Base-by-base conservation (phyloP, 2,888 invertebrate genomes). In the Andrena dorsata region DNA sequence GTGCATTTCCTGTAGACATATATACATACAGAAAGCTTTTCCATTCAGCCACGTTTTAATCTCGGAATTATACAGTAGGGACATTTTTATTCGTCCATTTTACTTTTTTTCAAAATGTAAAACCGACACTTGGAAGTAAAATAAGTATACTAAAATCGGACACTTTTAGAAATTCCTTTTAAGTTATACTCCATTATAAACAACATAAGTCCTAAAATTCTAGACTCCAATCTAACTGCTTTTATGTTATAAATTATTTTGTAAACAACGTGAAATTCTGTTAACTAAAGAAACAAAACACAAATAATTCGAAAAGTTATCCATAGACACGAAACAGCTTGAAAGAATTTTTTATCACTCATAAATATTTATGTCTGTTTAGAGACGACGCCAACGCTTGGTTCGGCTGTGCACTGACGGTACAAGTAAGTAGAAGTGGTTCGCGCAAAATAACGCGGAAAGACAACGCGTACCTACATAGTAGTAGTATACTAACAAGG, bases 391-490 rank as follows among this genome's bases (percentile, higher is more conserved):
- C 41, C 41, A 41, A 41, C 41, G 41, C 28, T 30, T 23, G 32
- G 41, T 23, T 28, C 32, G 53, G 63, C 28, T 56, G 56, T 23
- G 23, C 23, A 69, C 32, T 32, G 30, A 16, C 32, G 28, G 56
- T 10, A 56, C n/a, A 20, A 51, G 70, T 63, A 20, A 51, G 70
- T 63, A 66, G 74, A 76, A 76, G 65, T 61, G 61, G 65, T 75
- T 76, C 65, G 70, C 70, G 61, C 61, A 82, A 71, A 79, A 79
- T 72, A 76, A 75, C 72, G 76, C 65, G 74, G 71, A 78, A 74
- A 83, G 68, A 72, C 79, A 75, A 68, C 56, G 64, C 58, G 65
- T 75, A 60, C 73, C n/a, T n/a, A n/a, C n/a, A n/a, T n/a, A n/a
- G 61, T 73, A 74, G 51, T 20, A 26, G 56, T 56, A 26, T 71